Percentiles rank a stretch among this genome's conserved stretches.
Evolutionary conservation across 2,797 vertebrate genomes (phyloP).

Genomic region (Cossypha dichroa): DNA sequence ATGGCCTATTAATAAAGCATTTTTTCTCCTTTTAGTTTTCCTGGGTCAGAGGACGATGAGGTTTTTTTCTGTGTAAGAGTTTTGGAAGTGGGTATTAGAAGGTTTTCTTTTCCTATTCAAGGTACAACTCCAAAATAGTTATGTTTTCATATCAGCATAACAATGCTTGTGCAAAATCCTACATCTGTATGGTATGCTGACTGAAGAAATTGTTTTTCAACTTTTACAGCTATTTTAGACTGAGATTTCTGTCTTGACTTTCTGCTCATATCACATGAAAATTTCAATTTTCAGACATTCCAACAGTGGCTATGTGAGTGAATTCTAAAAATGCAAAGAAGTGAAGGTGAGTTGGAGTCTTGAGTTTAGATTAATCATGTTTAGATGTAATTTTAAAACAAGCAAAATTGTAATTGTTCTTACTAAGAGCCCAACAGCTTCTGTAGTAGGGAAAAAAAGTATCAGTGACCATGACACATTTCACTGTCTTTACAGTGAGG

Average conservation of each 20-base stretch:
- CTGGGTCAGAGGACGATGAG: not conserved
- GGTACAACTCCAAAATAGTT: not conserved
- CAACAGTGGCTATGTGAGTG: not conserved
- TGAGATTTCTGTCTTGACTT: not conserved
- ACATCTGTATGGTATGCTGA: not conserved
- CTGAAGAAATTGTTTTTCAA: not conserved
- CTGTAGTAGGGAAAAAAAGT: not conserved
- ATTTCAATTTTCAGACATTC: not conserved
- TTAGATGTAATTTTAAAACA: not conserved
- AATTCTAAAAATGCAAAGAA: not conserved
- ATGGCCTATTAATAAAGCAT: not conserved
- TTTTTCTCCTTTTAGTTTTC: not conserved
- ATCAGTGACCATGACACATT: not conserved
- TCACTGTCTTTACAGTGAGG: not conserved
- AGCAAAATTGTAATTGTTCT: not conserved
- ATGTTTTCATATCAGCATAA: not conserved
- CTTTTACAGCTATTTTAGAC: not conserved
- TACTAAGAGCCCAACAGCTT: not conserved
- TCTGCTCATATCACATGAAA: not conserved
- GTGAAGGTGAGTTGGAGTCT: not conserved
- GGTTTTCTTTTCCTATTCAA: not conserved
- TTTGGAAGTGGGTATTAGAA: not conserved
- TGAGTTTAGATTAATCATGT: not conserved
- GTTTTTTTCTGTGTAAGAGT: not conserved
- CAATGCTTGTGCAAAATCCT: not conserved